Evolutionary conservation across 1,140 invertebrate genomes (phyloP), one percentile per base, ranked within the genome.

Genomic region (Pygmarrhopalites habei): DNA sequence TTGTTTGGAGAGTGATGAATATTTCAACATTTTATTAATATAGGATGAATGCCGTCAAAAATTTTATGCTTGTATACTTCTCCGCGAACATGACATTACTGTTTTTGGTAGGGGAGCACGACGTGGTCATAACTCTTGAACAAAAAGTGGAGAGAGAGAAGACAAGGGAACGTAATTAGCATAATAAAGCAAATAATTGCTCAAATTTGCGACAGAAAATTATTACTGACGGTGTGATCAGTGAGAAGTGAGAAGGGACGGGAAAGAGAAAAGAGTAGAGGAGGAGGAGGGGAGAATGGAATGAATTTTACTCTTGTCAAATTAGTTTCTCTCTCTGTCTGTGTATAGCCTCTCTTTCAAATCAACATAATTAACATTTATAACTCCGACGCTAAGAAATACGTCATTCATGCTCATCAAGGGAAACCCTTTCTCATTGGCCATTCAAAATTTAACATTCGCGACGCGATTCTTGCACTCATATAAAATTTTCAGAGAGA

Each of bases 301-400:
- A 61, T 52, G 59, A 61, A 61, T 61, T 61, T 53, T 39, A 61
- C 59, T 61, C 59, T 39, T 61, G 59, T 61, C 49, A 61, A 61
- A 61, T 61, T 61, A 61, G 59, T 61, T 52, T 51, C 47, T 53
- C 47, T 61, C 59, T 58, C 53, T 35, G 5, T n/a, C n/a, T n/a
- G n/a, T n/a, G n/a, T n/a, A n/a, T n/a, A n/a, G n/a, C n/a, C n/a
- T 23, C 49, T 60, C 59, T 61, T 61, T 61, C 59, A 61, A 61
- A 61, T 61, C 49, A 53, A 39, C 59, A 61, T 64, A 64, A 64
- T 64, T 64, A 64, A 58, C 62, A 64, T 64, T 64, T 58, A 64
- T 64, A 56, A 47, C 62, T 58, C n/a, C 62, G 53, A 64, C 62
- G 58, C 56, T 64, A 49, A 52, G 41, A 64, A 35, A 64, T 58